A percentile compares a stretch with the other conserved stretches of the same genome.
phyloP scores from a whole-genome alignment of 2,888 invertebrate species.

The Erebia ligea region DNA sequence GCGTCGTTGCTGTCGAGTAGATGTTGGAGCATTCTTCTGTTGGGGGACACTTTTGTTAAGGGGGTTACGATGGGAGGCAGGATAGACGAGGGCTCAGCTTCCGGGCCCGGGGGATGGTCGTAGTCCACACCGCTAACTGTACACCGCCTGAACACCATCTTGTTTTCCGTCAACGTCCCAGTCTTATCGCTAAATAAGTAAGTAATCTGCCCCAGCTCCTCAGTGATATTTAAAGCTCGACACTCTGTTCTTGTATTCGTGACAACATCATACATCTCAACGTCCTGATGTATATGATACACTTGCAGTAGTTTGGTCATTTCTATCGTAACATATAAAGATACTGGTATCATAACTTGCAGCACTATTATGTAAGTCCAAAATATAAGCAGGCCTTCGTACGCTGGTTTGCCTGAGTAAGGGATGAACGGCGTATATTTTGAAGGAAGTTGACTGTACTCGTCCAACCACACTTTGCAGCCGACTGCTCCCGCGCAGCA shows the following conservation, averaged over 20 bases:
- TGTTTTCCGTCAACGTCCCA: slow-evolving; percentile 98
- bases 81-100: slow-evolving; percentile 84
- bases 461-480: slow-evolving; percentile 92
- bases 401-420: slow-evolving; percentile 82
- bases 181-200: slow-evolving; percentile 99
- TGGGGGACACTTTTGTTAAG: slow-evolving; percentile 74
- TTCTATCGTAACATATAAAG: slow-evolving; percentile 98
- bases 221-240: slow-evolving; percentile 97
- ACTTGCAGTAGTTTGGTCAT: slow-evolving; percentile 98
- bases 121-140: slow-evolving; percentile 95
- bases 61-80: slow-evolving; percentile 76
- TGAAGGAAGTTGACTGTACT: slow-evolving; percentile 69
- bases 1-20: slow-evolving; percentile 68
- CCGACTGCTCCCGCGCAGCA: slow-evolving; percentile 96
- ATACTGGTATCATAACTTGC: slow-evolving; percentile 98
- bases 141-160: slow-evolving; percentile 97
- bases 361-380: slow-evolving; percentile 98
- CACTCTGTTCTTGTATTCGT: slow-evolving; percentile 91
- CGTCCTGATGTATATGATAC: slow-evolving; percentile 96
- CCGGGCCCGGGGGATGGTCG: slow-evolving; percentile 89
- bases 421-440: slow-evolving; percentile 87
- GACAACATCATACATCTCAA: slow-evolving; percentile 92
- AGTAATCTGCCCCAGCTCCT: slow-evolving; percentile 95
- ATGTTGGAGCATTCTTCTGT: slow-evolving; percentile 69
- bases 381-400: slow-evolving; percentile 93